phyloP scores from a whole-genome alignment of 2,797 vertebrate genomes.

The Astyanax mexicanus region DNA sequence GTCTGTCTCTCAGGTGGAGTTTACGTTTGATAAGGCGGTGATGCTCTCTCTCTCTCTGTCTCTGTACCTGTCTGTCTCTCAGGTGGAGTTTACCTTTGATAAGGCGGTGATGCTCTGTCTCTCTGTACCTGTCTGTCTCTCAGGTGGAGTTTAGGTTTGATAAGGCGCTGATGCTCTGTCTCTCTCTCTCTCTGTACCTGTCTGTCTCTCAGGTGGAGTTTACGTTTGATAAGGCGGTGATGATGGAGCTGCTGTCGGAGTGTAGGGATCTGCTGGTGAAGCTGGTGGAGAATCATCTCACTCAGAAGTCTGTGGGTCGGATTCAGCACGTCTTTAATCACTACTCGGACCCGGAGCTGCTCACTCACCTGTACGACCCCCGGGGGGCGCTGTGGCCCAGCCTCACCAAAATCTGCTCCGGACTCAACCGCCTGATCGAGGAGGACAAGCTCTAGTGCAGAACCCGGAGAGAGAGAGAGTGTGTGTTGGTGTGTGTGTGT shows the following conservation, averaged over 20 bases:
- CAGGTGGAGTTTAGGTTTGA: no score
- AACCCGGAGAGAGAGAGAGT: no score
- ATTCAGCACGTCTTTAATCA: slow-evolving; percentile 90
- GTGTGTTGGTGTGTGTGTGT: not conserved
- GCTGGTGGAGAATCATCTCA: slow-evolving; percentile 87
- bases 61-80: no score
- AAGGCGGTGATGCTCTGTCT: no score
- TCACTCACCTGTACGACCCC: slow-evolving; percentile 83
- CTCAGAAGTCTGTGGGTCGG: slow-evolving; percentile 85
- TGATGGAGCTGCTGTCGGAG: slow-evolving; percentile 75
- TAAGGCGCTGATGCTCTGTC: no score
- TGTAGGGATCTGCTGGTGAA: slow-evolving; percentile 84
- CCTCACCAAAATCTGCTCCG: slow-evolving; percentile 84
- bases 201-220: slow-evolving; percentile 81
- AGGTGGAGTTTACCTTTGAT: no score
- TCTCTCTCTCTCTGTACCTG: not conserved
- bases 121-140: not conserved
- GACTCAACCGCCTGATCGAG: slow-evolving; percentile 86
- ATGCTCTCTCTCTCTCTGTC: no score
- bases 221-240: slow-evolving; percentile 85
- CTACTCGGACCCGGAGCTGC: slow-evolving; percentile 82
- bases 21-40: no score
- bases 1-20: no score
- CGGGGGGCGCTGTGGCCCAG: slow-evolving; percentile 71
- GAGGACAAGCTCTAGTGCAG: slow-evolving; percentile 79